Conservation (phyloP, 2,113 vertebrate species). For the Ochotona curzoniae region DNA sequence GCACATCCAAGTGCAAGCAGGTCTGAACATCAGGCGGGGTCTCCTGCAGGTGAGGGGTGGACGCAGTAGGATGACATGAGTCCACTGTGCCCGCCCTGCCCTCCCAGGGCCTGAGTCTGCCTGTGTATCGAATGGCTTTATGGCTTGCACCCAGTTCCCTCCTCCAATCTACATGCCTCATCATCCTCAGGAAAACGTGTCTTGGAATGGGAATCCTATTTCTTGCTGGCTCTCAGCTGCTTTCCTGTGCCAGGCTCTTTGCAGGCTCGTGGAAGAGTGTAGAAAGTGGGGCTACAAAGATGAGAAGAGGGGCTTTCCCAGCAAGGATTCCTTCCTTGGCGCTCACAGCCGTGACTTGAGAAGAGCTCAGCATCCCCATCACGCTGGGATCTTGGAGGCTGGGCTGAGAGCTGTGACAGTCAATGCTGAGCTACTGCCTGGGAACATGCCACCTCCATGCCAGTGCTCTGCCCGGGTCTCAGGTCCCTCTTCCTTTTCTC, state of each 20-base stretch:
- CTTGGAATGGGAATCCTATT: neutral
- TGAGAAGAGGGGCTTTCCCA: neutral
- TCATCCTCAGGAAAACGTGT: neutral
- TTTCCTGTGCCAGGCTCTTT: neutral
- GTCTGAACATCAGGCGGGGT: neutral
- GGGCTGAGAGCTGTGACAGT: neutral
- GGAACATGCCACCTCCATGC: too few relatives aligned
- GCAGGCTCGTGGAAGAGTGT: neutral
- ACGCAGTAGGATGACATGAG: too few relatives aligned
- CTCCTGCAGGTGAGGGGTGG: neutral
- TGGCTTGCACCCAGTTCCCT: neutral
- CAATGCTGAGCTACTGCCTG: rapidly evolving
- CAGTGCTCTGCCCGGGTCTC: neutral
- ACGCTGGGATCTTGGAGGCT: neutral
- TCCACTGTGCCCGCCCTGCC: neutral
- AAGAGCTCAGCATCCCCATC: neutral
- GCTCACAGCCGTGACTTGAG: neutral
- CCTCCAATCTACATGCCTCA: rapidly evolving
- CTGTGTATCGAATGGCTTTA: neutral
- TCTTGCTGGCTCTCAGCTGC: neutral
- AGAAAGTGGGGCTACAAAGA: neutral
- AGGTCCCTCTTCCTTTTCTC: too few relatives aligned
- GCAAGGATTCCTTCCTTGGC: neutral
- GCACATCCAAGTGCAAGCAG: neutral
- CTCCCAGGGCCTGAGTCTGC: too few relatives aligned